Evolutionary conservation across 35 echinoderm and acorn worm species (phyloP).

Genomic region (Ophioderma brevispina): DNA sequence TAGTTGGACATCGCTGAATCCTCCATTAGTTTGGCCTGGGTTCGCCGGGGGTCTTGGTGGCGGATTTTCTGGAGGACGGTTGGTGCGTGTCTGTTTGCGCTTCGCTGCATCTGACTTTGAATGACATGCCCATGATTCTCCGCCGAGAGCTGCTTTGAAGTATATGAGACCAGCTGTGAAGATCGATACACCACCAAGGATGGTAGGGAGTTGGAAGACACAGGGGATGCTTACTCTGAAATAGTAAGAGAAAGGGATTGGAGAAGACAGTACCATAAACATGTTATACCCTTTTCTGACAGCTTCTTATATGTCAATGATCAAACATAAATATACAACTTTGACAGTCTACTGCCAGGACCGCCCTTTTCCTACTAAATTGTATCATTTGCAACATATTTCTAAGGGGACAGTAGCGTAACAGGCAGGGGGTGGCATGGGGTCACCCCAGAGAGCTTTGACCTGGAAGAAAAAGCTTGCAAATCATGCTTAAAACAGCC

Average conservation of each 20-base stretch:
- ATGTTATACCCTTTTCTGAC: neutral
- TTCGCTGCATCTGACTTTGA: neutral
- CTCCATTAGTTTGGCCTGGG: constrained; percentile 20
- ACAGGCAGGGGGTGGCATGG: no score
- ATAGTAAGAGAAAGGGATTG: neutral
- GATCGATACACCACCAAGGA: constrained; percentile 83
- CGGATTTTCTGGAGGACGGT: constrained; percentile 76
- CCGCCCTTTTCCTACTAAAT: no score
- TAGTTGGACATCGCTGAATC: constrained; percentile 32
- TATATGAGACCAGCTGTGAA: constrained; percentile 86
- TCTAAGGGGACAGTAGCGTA: no score
- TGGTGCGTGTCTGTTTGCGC: constrained; percentile 75
- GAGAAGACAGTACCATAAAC: neutral
- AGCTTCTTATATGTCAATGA: neutral
- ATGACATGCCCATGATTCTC: constrained; percentile 69
- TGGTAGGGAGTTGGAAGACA: constrained; percentile 85
- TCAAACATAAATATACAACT: neutral
- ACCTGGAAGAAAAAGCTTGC: no score
- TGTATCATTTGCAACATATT: no score
- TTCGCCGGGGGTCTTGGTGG: constrained; percentile 85
- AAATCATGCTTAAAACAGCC: no score
- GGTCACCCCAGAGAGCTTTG: no score
- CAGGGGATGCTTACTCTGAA: constrained; percentile 73
- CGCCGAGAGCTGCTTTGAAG: constrained; percentile 93
- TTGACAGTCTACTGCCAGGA: neutral